phyloP scores from a whole-genome alignment of 2,113 vertebrate species.

The Pseudorectes ferrugineus region DNA sequence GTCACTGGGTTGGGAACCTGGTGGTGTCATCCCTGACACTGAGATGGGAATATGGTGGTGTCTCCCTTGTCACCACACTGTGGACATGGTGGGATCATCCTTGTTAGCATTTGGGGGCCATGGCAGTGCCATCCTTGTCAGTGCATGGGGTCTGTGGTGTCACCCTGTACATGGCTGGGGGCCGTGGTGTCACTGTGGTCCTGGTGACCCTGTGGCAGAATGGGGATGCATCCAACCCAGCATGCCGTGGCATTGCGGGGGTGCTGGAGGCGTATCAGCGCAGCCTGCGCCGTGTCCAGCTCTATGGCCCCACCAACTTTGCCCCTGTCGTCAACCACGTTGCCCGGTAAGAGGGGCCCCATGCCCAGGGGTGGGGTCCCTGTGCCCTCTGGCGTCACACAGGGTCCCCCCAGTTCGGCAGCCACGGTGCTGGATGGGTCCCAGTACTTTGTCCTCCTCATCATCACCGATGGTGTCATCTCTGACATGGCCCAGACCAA shows the following conservation, averaged over 20 bases:
- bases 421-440: background rate
- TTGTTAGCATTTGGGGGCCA: background rate
- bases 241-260: constrained; percentile 90
- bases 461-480: constrained; percentile 96
- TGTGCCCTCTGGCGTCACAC: background rate
- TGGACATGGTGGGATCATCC: background rate
- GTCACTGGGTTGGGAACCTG: background rate
- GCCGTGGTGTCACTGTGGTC: background rate
- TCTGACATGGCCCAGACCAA: constrained; percentile 98
- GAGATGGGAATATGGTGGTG: background rate
- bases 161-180: no score
- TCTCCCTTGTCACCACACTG: background rate
- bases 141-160: background rate
- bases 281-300: constrained; percentile 92
- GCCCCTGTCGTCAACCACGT: constrained; percentile 93
- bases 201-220: constrained; percentile 71
- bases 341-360: constrained; percentile 7
- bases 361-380: background rate
- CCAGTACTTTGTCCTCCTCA: constrained; percentile 79
- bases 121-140: background rate
- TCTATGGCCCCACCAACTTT: constrained; percentile 94
- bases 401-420: background rate
- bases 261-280: constrained; percentile 92
- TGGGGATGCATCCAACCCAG: constrained; percentile 88
- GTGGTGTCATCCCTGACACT: background rate